These are phyloP conservation scores for Thereuonema tuberculata DNA, from an alignment of 1,140 invertebrate species.

Conservation along the genomic window DNA sequence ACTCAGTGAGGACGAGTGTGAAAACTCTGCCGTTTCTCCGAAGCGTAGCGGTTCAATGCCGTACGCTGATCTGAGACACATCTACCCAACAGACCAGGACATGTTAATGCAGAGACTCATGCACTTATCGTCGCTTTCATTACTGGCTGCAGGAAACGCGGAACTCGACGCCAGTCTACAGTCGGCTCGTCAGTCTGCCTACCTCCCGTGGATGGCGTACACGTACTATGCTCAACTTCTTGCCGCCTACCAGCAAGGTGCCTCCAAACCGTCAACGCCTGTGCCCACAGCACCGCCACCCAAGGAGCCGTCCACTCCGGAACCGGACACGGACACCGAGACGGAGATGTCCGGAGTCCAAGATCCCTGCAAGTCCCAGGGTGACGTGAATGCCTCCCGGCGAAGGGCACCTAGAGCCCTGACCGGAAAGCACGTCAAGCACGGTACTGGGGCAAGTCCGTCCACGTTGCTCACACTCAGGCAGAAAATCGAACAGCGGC, in stretches of 20 bases:
- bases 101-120: no score
- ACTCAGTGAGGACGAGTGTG: no score
- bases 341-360: no score
- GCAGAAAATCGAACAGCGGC: conserved; percentile 35
- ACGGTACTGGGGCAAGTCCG: conserved; percentile 37
- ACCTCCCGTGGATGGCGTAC: conserved; percentile 13
- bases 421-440: conserved; percentile 35
- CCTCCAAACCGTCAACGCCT: no score
- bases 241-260: no score
- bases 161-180: neutral
- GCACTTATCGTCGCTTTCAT: neutral
- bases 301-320: neutral
- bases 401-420: conserved; percentile 33
- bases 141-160: neutral
- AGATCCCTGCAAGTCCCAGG: conserved; percentile 28
- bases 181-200: neutral
- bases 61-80: no score
- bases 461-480: conserved; percentile 34
- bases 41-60: no score
- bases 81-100: no score
- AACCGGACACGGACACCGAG: neutral
- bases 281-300: no score
- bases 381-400: conserved; percentile 12
- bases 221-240: conserved; percentile 17
- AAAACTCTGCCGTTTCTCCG: no score